Base-by-base conservation (phyloP, 2,888 invertebrate species). In the Isoperla grammatica region DNA sequence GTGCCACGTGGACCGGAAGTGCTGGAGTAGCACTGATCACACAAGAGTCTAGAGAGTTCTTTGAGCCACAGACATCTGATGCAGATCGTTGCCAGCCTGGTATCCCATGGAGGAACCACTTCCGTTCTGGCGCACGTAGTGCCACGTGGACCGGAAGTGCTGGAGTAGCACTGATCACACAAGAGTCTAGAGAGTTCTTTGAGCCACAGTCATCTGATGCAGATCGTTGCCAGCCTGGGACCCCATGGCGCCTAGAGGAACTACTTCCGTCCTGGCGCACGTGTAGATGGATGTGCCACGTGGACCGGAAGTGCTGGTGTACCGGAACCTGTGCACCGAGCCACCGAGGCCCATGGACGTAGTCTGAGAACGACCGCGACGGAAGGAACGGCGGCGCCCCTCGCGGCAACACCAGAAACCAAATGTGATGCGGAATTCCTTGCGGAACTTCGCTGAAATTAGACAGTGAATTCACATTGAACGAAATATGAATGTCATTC, bases 371-470 rank as follows among this genome's bases (percentile, higher is more conserved):
- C 54, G 37, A 9, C 43, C 35, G 23, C 22, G 57, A 37, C 57
- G 56, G 6, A 29, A 22, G 35, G 23, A 53, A 11, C 15, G 12
- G 4, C 48, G 53, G 12, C 48, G 35, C 19, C 37, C 57, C 15
- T 42, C 23, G 2, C 72, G 72, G 58, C 71, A 70, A 37, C 65
- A 66, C 56, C 68, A 65, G 46, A 67, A 68, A 12, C 70, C 69
- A 63, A 77, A 77, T 1, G 74, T 73, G 9, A 75, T 72, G 8
- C 70, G 72, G 67, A 78, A 78, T 65, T 77, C 77, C 62, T 74
- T 74, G 2, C 75, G 74, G 68, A 76, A 78, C 70, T 77, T 77
- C 5, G 75, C 78, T 78, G 70, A 42, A 29, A 4, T n/a, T n/a
- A n/a, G n/a, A n/a, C n/a, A n/a, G n/a, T n/a, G n/a, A n/a, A n/a